phyloP scores from a whole-genome alignment of 1,140 invertebrate genomes.

The Drosophila takahashii region DNA sequence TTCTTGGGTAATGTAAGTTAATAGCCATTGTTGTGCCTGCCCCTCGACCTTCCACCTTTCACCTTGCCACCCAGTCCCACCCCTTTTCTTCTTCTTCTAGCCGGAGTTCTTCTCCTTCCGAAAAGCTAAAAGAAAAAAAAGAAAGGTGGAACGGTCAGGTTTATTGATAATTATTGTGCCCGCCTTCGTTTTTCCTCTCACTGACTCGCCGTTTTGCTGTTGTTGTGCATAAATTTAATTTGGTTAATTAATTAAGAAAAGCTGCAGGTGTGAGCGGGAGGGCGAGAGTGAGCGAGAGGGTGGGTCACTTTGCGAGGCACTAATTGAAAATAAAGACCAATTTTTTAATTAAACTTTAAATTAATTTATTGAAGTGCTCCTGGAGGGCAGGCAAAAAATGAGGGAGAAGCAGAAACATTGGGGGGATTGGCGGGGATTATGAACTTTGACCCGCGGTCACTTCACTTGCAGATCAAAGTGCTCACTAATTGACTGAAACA shows the following conservation, averaged over 20 bases:
- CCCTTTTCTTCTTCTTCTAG: not conserved
- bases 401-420: not conserved
- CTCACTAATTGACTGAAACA: not conserved
- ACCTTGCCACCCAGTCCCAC: not conserved
- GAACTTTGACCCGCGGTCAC: conserved; percentile 69
- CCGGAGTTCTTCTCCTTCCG: not conserved
- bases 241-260: conserved; percentile 81
- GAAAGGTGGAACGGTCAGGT: conserved; percentile 62
- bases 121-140: not conserved
- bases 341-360: conserved; percentile 83
- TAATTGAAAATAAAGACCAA: conserved; percentile 82
- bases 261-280: conserved; percentile 26
- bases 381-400: not conserved
- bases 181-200: conserved; percentile 37
- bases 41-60: conserved; percentile 12
- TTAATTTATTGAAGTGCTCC: conserved; percentile 80
- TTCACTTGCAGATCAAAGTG: conserved; percentile 52
- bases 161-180: conserved; percentile 81
- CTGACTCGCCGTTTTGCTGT: not conserved
- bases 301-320: conserved; percentile 33
- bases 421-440: not conserved
- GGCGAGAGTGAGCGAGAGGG: not conserved
- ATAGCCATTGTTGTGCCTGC: conserved; percentile 68
- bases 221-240: conserved; percentile 79
- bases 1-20: conserved; percentile 79